Evolutionary conservation across 2,888 invertebrate genomes (phyloP), one percentile per base, ranked within the genome.

Genomic region (Cosmia trapezina): DNA sequence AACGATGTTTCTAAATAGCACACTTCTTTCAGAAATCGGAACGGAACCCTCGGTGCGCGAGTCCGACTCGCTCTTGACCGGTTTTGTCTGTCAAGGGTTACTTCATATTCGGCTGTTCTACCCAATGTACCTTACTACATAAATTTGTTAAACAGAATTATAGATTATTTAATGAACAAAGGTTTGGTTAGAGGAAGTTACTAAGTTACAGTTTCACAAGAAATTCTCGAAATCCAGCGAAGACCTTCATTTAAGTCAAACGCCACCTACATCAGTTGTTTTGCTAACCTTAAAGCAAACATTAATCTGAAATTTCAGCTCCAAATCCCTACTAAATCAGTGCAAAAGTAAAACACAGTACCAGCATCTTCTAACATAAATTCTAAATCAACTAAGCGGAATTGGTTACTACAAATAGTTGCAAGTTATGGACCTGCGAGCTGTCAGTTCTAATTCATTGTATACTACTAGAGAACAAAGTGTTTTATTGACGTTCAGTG

Each of bases 361-460:
- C 33, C 53, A 70, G 2, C 53, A 74, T 83, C 81, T 81, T 83
- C 59, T 43, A 69, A 80, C 80, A 83, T 83, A 80, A 80, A 81
- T 81, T 80, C 60, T 47, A 83, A 80, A 68, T 80, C 70, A 75
- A 75, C 70, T 83, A 69, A 73, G 83, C 59, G 80, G 83, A 75
- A 83, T 80, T 76, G 81, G 81, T 78, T 79, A 79, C 70, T 84
- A 78, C 81, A 83, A 81, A 81, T 64, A 81, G 77, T 69, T 72
- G 53, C 65, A 68, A 83, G 84, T 76, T 83, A 80, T 73, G 66
- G 64, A 47, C 61, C 65, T 65, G 70, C 62, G 60, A 63, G 19
- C 66, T 83, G 81, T 83, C 81, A 80, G 76, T 64, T 80, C 67
- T 83, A 83, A 81, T 83, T 83, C 69, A 80, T 51, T 83, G 65